Conservation (phyloP, 92 coral and sea anemone species). For the Montipora capitata region DNA sequence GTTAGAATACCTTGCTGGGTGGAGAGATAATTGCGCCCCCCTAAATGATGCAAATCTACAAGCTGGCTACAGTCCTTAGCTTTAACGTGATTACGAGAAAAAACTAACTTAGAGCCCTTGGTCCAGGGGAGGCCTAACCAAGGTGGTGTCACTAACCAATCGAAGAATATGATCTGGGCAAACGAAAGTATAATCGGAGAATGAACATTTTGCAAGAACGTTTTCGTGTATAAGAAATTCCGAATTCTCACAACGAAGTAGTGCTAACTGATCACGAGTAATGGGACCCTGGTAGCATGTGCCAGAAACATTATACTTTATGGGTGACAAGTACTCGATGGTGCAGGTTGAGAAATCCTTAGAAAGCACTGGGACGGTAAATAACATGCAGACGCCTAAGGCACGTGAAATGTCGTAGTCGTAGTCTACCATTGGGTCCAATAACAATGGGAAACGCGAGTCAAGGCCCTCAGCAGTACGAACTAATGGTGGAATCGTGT, state of each 20-base stretch:
- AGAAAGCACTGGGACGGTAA: conserved; percentile 47
- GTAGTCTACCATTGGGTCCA: conserved; percentile 58
- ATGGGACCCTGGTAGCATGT: conserved; percentile 75
- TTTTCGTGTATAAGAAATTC: background rate
- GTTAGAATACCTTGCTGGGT: background rate
- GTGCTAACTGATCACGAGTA: conserved; percentile 34
- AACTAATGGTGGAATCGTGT: background rate
- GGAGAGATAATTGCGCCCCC: conserved; percentile 10
- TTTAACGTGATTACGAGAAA: background rate
- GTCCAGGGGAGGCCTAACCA: conserved; percentile 34
- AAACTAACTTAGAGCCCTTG: background rate
- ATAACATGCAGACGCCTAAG: conserved; percentile 24
- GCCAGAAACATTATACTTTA: conserved; percentile 68
- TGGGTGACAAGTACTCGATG: conserved; percentile 58
- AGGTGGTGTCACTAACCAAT: background rate
- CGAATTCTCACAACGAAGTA: conserved; percentile 20
- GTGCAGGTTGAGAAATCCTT: conserved; percentile 5
- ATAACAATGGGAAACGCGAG: conserved; percentile 57
- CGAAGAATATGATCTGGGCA: conserved; percentile 23
- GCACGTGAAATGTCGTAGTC: conserved; percentile 25
- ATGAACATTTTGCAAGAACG: conserved; percentile 11
- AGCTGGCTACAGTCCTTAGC: conserved; percentile 13
- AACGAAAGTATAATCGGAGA: conserved; percentile 1
- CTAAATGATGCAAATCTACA: background rate
- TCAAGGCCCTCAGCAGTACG: background rate